A percentile compares a stretch with the other conserved stretches of the same genome.
These are phyloP conservation scores for Halcyon chelicuti DNA, from an alignment of 2,797 vertebrate genomes.

Conservation along the genomic window DNA sequence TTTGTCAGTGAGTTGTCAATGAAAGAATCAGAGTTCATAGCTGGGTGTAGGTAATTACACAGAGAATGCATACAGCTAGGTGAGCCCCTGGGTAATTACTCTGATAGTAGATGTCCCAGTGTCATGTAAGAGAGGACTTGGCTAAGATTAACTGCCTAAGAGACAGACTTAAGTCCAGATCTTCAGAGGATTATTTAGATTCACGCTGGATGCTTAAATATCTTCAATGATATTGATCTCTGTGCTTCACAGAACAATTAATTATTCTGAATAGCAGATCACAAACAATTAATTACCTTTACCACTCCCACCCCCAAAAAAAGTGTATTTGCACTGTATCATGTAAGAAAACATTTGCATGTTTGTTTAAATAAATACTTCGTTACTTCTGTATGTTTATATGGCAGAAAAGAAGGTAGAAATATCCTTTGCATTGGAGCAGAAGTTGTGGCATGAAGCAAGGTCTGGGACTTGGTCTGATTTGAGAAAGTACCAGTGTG, in stretches of 20 bases:
- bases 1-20: background rate
- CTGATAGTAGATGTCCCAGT: background rate
- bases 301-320: background rate
- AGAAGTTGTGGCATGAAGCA: background rate
- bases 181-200: background rate
- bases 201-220: background rate
- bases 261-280: background rate
- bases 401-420: background rate
- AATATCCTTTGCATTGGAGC: background rate
- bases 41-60: background rate
- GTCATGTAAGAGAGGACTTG: background rate
- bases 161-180: background rate
- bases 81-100: background rate
- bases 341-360: background rate
- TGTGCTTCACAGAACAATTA: background rate
- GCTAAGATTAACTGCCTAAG: background rate
- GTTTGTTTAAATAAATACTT: background rate
- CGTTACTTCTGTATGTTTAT: background rate
- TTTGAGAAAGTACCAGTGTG: background rate
- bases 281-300: background rate
- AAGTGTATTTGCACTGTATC: background rate
- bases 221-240: background rate
- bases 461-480: background rate
- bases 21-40: background rate
- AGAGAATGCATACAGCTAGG: background rate